Evolutionary conservation across 1,140 invertebrate species (phyloP), one percentile per base, ranked within the genome.

Genomic region (Batillaria attramentaria): DNA sequence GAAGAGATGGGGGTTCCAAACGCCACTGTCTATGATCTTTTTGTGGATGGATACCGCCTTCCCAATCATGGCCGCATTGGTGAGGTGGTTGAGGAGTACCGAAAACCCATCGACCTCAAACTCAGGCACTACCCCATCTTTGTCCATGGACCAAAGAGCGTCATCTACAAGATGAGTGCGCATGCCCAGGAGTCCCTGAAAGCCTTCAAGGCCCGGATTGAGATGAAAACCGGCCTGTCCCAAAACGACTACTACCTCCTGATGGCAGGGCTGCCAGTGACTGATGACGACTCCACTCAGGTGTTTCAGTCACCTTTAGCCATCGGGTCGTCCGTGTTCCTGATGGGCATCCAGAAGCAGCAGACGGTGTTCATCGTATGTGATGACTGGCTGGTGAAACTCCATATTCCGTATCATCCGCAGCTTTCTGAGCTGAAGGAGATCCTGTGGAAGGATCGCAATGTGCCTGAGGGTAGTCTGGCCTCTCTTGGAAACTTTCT

Each of bases 1-100:
- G 85, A 89, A 77, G 69, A 83, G 41, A 75, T 86, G 20, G 87
- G 87, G 16, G 82, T 89, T 18, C 87, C 88, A n/a, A 88, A 89
- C 79, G 88, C 88, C 24, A 74, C 77, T 13, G 50, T 83, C 13
- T 84, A 86, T 84, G 84, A 87, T 73, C 69, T 89, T 10, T 66
- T 73, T 16, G 69, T 78, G 18, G 82, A 81, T 16, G 81, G 85
- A 20, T 83, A 81, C 43, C 83, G 81, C 46, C 79, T 89, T 1
- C 81, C 84, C 0, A 85, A 87, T 35, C 74, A 66, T 70, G 81
- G 77, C 33, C 78, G 79, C 33, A 77, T 89, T 13, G 82, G 83
- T 33, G 74, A 86, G 62, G 82, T 86, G 24, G 78, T 88, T 6
- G 83, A 83, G 35, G 86, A 87, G 65, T 72, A 86, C 28, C 78